A percentile compares a stretch with the other conserved stretches of the same genome.
phyloP scores from a whole-genome alignment of 2,113 vertebrate species.

The Gymnogyps californianus region DNA sequence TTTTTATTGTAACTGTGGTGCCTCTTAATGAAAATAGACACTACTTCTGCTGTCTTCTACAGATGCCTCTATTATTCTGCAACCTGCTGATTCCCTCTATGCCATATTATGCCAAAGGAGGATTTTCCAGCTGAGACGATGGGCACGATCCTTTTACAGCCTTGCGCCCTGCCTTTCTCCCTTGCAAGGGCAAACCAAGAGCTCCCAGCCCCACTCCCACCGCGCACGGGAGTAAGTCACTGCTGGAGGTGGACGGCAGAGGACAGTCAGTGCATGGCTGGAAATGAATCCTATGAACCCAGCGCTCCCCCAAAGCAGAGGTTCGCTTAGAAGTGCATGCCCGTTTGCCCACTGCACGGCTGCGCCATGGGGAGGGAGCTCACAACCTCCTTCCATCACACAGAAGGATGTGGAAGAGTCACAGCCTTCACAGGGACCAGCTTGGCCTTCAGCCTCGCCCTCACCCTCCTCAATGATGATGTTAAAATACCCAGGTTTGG shows the following conservation, averaged over 20 bases:
- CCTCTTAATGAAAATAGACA: background rate
- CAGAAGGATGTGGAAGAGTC: background rate
- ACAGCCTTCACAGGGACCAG: background rate
- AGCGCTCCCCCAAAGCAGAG: background rate
- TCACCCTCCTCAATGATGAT: background rate
- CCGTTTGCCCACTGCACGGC: background rate
- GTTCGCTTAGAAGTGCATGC: background rate
- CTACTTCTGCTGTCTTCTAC: background rate
- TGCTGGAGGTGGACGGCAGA: background rate
- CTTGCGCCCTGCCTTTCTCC: background rate
- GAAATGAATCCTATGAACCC: background rate
- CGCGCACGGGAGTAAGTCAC: fast-evolving
- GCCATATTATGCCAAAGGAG: background rate
- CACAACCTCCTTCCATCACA: background rate
- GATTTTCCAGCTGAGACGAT: background rate
- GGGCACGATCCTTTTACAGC: fast-evolving
- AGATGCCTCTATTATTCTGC: background rate
- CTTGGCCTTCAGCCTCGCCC: background rate
- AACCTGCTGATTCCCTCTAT: background rate
- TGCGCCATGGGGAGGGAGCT: background rate
- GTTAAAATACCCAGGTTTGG: background rate
- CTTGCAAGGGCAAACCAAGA: background rate
- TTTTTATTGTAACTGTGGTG: background rate
- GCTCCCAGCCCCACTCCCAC: background rate
- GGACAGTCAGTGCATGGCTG: background rate